Evolutionary conservation across 2,113 vertebrate species (phyloP).

Genomic region (Scalopus aquaticus): DNA sequence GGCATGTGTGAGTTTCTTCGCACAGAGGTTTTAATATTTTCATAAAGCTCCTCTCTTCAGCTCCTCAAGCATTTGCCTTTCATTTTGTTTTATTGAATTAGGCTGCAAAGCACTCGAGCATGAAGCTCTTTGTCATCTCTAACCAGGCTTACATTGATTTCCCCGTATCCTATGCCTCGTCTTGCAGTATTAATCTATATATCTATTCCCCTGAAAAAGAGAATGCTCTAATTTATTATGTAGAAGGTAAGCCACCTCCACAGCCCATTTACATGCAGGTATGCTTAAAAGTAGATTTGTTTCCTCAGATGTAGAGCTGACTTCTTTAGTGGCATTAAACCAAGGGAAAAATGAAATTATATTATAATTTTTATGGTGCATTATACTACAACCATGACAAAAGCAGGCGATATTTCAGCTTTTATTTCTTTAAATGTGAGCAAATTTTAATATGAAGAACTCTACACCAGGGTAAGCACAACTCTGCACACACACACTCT

Average conservation of each 20-base stretch:
- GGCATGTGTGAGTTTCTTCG: constrained; percentile 65
- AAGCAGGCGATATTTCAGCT: neutral
- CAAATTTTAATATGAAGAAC: constrained; percentile 45
- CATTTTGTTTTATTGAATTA: constrained; percentile 79
- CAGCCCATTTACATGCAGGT: constrained; percentile 78
- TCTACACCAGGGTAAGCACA: neutral
- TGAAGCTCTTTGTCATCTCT: constrained; percentile 83
- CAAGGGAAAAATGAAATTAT: constrained; percentile 70
- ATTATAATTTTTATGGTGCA: constrained; percentile 74
- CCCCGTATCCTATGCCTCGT: constrained; percentile 79
- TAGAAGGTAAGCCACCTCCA: constrained; percentile 67
- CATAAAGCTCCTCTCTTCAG: constrained; percentile 61
- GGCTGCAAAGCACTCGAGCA: constrained; percentile 79
- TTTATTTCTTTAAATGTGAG: constrained; percentile 58
- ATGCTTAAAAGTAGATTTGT: constrained; percentile 73
- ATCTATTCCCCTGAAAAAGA: constrained; percentile 78
- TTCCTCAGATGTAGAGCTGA: constrained; percentile 45
- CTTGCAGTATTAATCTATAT: constrained; percentile 81
- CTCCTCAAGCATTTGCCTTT: constrained; percentile 76
- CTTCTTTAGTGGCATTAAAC: constrained; percentile 56
- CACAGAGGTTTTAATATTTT: constrained; percentile 73
- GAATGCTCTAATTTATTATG: constrained; percentile 78
- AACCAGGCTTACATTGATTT: constrained; percentile 80
- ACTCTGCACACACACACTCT: neutral
- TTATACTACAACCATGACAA: constrained; percentile 59